These are phyloP conservation scores for Leptoclinus maculatus DNA, from an alignment of 2,797 vertebrate genomes.

Conservation along the genomic window DNA sequence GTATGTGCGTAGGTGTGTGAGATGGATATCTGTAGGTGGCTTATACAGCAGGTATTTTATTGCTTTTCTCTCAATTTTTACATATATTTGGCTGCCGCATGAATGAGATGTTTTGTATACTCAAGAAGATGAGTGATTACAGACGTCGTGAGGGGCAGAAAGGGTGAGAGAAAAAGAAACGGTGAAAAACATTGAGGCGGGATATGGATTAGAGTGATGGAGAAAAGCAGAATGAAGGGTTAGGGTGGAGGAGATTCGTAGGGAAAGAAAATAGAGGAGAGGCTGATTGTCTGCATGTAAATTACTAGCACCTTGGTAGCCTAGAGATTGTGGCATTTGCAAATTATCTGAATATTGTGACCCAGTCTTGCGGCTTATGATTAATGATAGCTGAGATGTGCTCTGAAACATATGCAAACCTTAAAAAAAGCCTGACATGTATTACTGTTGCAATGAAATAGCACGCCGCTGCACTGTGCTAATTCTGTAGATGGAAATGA, in stretches of 20 bases:
- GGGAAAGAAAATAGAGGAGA: slow-evolving; percentile 50
- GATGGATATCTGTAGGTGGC: slow-evolving; percentile 68
- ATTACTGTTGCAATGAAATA: slow-evolving; percentile 63
- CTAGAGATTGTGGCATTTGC: slow-evolving; percentile 71
- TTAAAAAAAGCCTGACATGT: slow-evolving; percentile 47
- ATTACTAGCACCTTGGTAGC: slow-evolving; percentile 67
- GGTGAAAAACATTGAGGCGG: slow-evolving; percentile 18
- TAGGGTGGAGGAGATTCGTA: slow-evolving; percentile 36
- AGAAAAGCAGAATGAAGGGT: slow-evolving; percentile 21
- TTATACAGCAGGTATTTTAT: slow-evolving; percentile 52
- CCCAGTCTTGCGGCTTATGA: slow-evolving; percentile 70
- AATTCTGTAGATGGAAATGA: slow-evolving; percentile 71
- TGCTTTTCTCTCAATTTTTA: slow-evolving; percentile 40
- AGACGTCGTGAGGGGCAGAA: slow-evolving; percentile 17
- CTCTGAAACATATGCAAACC: slow-evolving; percentile 57
- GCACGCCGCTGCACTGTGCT: slow-evolving; percentile 50
- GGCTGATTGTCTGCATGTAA: slow-evolving; percentile 70
- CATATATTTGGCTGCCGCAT: slow-evolving; percentile 48
- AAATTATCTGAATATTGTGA: slow-evolving; percentile 75
- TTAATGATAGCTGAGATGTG: slow-evolving; percentile 73
- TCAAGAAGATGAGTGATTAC: slow-evolving; percentile 54
- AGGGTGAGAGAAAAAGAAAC: slow-evolving; percentile 36
- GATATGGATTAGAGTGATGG: slow-evolving; percentile 36
- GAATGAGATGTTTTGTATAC: slow-evolving; percentile 53
- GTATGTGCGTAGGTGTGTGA: slow-evolving; percentile 59